Conservation (phyloP, 2,113 vertebrate genomes). For the Rousettus leschenaultii region DNA sequence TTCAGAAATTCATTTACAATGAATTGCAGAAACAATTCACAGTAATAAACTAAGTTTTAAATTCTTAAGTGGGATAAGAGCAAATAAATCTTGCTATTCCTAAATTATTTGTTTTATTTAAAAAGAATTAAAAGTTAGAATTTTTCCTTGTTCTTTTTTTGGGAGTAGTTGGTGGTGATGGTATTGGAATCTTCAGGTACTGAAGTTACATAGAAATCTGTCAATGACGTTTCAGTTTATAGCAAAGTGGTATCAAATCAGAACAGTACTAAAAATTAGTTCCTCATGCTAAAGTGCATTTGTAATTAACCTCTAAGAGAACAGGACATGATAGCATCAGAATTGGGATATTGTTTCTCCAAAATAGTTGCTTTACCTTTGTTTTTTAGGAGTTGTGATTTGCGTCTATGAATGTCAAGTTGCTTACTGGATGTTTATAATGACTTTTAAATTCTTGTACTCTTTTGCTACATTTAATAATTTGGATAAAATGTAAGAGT, state of each 20-base stretch:
- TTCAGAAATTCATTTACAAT: conserved; percentile 45
- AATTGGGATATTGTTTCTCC: background rate
- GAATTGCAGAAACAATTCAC: background rate
- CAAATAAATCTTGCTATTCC: background rate
- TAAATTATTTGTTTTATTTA: background rate
- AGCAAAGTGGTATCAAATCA: background rate
- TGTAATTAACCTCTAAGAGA: background rate
- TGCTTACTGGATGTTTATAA: background rate
- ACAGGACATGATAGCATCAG: background rate
- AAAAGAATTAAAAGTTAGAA: background rate
- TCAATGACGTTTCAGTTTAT: conserved; percentile 1
- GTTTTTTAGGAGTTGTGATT: background rate
- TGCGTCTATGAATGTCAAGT: background rate
- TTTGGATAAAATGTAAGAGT: background rate
- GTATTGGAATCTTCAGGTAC: background rate
- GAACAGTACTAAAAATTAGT: background rate
- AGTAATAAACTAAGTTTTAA: background rate
- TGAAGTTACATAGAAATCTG: background rate
- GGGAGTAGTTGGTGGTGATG: background rate
- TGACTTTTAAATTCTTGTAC: conserved; percentile 34
- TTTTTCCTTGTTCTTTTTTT: background rate
- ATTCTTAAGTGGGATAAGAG: background rate
- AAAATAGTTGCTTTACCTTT: background rate
- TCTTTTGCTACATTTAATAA: background rate
- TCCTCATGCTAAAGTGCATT: background rate